These are phyloP conservation scores for Trachelipus rathkii DNA, from an alignment of 1,140 invertebrate genomes.

Conservation along the genomic window DNA sequence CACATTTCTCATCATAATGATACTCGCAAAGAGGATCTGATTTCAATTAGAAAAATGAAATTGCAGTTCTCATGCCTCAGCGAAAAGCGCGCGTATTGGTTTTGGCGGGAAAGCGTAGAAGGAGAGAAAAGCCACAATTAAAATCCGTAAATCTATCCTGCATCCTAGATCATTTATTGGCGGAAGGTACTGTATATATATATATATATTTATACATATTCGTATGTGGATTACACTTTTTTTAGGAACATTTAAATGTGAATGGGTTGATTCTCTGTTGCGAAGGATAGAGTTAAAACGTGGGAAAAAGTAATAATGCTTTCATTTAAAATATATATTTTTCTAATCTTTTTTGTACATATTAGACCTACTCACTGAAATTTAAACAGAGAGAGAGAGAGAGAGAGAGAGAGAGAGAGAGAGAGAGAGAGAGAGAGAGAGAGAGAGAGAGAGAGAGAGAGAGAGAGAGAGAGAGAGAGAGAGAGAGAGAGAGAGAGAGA, in stretches of 20 bases:
- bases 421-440: not conserved
- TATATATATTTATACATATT: too few relatives aligned
- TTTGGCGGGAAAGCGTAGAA: not conserved
- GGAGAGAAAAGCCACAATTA: not conserved
- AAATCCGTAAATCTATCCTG: not conserved
- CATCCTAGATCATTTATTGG: not conserved
- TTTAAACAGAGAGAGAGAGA: not conserved
- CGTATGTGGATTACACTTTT: too few relatives aligned
- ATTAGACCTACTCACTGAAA: too few relatives aligned
- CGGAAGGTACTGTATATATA: too few relatives aligned
- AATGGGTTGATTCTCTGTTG: too few relatives aligned
- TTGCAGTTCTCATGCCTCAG: not conserved
- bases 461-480: not conserved
- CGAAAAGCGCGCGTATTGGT: not conserved
- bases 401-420: not conserved
- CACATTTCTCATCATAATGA: slow-evolving; percentile 10
- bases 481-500: not conserved
- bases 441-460: too few relatives aligned
- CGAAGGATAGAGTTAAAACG: too few relatives aligned
- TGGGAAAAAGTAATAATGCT: too few relatives aligned
- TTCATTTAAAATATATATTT: too few relatives aligned
- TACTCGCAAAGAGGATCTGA: slow-evolving; percentile 4
- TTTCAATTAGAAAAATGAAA: slow-evolving; percentile 12
- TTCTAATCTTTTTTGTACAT: too few relatives aligned
- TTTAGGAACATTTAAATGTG: too few relatives aligned